Percentiles rank a stretch among this genome's conserved stretches.
Evolutionary conservation across 2,797 vertebrate genomes (phyloP).

Genomic region (Distichodus sexfasciatus): DNA sequence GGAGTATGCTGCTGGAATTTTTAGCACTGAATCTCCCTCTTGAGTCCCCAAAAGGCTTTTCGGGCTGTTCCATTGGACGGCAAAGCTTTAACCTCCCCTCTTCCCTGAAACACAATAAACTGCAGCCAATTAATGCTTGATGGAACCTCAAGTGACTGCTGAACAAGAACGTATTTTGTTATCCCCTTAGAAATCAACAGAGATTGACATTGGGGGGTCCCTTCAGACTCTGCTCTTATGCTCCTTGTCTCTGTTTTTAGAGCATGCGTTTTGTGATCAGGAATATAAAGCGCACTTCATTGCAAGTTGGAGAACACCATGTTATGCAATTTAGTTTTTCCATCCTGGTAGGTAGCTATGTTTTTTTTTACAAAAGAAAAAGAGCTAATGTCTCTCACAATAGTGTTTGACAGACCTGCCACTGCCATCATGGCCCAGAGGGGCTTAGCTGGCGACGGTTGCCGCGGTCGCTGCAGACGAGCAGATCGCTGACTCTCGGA

Average conservation of each 20-base stretch:
- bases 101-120: conserved; percentile 30
- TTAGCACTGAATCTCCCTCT: conserved; percentile 37
- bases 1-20: conserved; percentile 28
- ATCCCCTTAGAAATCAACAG: conserved; percentile 16
- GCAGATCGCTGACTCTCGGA: conserved; percentile 2
- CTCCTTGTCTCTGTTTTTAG: conserved; percentile 11
- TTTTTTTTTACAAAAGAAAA: neutral
- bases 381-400: neutral
- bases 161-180: conserved; percentile 29
- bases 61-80: conserved; percentile 35
- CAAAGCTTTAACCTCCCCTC: conserved; percentile 14
- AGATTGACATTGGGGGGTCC: conserved; percentile 34
- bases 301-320: neutral
- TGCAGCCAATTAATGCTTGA: conserved; percentile 63
- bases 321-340: neutral
- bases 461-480: neutral
- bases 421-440: neutral
- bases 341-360: neutral
- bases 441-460: conserved; percentile 8
- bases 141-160: conserved; percentile 59
- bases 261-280: conserved; percentile 6
- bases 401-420: neutral
- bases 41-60: conserved; percentile 40
- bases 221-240: neutral
- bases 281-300: conserved; percentile 22